Evolutionary conservation across 2,888 invertebrate species (phyloP).

Genomic region (Acholoe squamosa): DNA sequence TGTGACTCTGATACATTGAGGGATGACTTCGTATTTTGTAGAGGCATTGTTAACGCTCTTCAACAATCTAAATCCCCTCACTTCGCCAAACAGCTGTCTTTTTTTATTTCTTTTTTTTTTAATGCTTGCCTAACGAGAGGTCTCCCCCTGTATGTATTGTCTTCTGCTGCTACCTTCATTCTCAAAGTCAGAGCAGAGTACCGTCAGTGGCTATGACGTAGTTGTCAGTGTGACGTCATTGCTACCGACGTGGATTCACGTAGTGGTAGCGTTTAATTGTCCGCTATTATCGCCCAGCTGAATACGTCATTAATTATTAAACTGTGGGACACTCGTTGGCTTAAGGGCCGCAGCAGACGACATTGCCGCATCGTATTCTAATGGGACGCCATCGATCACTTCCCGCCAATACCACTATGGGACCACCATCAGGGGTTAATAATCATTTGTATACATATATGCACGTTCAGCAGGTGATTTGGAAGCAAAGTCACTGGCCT

Average conservation of each 20-base stretch:
- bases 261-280: slow-evolving; percentile 32
- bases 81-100: slow-evolving; percentile 6
- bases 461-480: slow-evolving; percentile 8
- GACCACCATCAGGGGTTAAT: slow-evolving; percentile 44
- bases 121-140: slow-evolving; percentile 11
- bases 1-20: slow-evolving; percentile 5
- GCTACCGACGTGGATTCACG: background rate
- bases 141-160: background rate
- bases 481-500: background rate
- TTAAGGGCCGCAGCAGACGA: background rate
- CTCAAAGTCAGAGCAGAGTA: background rate
- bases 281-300: slow-evolving; percentile 36
- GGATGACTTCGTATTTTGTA: background rate
- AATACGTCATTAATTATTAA: slow-evolving; percentile 47
- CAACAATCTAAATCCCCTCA: slow-evolving; percentile 31
- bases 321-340: background rate
- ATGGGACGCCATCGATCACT: slow-evolving; percentile 41
- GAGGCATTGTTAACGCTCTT: background rate
- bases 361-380: slow-evolving; percentile 41
- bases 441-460: slow-evolving; percentile 35
- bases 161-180: background rate
- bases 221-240: slow-evolving; percentile 16
- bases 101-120: no score
- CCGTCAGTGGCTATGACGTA: background rate
- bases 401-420: slow-evolving; percentile 40